Percentiles rank a stretch among this genome's conserved stretches.
These are phyloP conservation scores for Drosophila sechellia DNA, from an alignment of 1,140 invertebrate species.

Conservation along the genomic window DNA sequence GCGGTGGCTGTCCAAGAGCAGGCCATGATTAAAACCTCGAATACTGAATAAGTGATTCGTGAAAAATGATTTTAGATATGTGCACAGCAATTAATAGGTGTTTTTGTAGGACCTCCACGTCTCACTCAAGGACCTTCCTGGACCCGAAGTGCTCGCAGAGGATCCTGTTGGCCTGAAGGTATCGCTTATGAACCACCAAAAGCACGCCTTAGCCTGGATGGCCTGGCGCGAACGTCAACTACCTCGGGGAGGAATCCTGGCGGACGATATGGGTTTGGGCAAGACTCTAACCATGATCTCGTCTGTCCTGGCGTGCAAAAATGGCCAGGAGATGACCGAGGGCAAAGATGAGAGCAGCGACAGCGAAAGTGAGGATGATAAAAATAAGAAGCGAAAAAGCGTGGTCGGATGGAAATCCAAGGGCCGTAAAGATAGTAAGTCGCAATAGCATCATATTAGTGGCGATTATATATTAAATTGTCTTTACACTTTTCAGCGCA, in stretches of 20 bases:
- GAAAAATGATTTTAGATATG: background rate
- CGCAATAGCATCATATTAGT: background rate
- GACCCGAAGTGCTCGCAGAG: slow-evolving; percentile 86
- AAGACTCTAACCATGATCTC: slow-evolving; percentile 97
- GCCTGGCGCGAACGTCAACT: slow-evolving; percentile 93
- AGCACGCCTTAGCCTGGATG: slow-evolving; percentile 94
- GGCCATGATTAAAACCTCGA: slow-evolving; percentile 52
- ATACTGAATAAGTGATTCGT: slow-evolving; percentile 17
- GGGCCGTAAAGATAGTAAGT: slow-evolving; percentile 75
- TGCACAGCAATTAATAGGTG: background rate
- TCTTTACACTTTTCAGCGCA: slow-evolving; percentile 64
- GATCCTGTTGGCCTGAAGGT: slow-evolving; percentile 89
- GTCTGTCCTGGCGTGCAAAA: slow-evolving; percentile 86
- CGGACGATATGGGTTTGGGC: slow-evolving; percentile 97
- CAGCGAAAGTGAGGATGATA: slow-evolving; percentile 74
- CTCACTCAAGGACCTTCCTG: slow-evolving; percentile 88
- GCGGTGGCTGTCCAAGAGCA: slow-evolving; percentile 31
- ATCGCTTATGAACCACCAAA: slow-evolving; percentile 93
- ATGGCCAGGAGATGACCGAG: slow-evolving; percentile 51
- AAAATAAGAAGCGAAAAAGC: slow-evolving; percentile 31
- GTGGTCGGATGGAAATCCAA: slow-evolving; percentile 69
- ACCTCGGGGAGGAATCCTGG: slow-evolving; percentile 92
- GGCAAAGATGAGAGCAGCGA: slow-evolving; percentile 30
- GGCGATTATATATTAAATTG: background rate
- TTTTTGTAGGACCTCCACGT: slow-evolving; percentile 88